Conservation (phyloP, 2,113 vertebrate genomes). For the Melanostigma gelatinosum region DNA sequence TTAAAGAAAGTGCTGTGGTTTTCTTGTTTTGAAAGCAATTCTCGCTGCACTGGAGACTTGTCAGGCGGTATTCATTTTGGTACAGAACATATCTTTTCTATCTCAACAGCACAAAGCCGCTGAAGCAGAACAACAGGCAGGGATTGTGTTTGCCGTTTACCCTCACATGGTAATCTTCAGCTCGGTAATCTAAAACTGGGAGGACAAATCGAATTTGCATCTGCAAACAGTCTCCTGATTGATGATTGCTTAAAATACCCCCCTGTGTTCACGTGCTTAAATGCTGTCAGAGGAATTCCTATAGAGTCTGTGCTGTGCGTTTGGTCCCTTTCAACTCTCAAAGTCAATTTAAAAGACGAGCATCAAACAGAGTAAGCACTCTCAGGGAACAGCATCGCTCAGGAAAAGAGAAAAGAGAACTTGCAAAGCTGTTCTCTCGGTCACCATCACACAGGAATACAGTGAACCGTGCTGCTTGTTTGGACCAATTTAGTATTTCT, state of each 20-base stretch:
- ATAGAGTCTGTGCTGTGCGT: constrained; percentile 2
- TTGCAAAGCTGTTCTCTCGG: not conserved
- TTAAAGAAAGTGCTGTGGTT: not conserved
- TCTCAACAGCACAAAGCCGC: constrained; percentile 1
- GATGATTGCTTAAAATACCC: constrained; percentile 28
- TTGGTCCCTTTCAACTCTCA: constrained; percentile 38
- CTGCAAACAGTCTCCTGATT: constrained; percentile 23
- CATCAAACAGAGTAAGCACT: constrained; percentile 44
- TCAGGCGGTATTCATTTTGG: constrained; percentile 31
- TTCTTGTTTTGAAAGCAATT: constrained; percentile 16
- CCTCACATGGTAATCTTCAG: not conserved
- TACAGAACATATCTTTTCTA: constrained; percentile 12
- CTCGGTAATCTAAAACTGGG: constrained; percentile 1
- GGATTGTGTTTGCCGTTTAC: not conserved
- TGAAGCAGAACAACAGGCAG: not conserved
- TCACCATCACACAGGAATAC: constrained; percentile 4
- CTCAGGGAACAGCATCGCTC: constrained; percentile 28
- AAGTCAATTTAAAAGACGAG: constrained; percentile 39
- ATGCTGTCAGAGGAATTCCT: constrained; percentile 26
- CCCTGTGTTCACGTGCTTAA: constrained; percentile 22
- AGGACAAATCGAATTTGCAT: constrained; percentile 52
- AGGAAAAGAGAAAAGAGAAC: not conserved
- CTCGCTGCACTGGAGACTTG: constrained; percentile 7
- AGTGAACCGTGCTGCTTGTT: not conserved
- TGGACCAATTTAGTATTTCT: constrained; percentile 24